Percentiles rank a stretch among this genome's conserved stretches.
These are phyloP conservation scores for Strix aluco DNA, from an alignment of 2,113 vertebrate genomes.

Conservation along the genomic window DNA sequence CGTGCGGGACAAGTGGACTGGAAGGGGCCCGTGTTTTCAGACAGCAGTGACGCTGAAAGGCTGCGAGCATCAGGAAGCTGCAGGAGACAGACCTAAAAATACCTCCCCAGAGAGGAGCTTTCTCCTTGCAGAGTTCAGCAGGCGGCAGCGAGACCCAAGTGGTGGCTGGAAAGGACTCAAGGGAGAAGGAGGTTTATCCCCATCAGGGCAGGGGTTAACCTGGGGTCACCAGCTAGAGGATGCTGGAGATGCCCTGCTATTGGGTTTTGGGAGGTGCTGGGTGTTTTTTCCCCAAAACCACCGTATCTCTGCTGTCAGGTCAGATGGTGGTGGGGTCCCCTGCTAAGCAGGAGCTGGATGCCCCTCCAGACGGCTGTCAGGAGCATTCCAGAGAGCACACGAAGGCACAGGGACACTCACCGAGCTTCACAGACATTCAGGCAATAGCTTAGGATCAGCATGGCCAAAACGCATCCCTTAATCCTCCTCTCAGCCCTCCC, in stretches of 20 bases:
- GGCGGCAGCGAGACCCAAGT: fast-evolving
- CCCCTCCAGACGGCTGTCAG: fast-evolving
- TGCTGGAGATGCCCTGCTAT: neutral
- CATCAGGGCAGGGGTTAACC: neutral
- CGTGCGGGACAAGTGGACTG: fast-evolving
- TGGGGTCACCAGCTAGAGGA: neutral
- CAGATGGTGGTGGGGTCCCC: neutral
- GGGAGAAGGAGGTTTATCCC: neutral
- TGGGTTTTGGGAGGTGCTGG: neutral
- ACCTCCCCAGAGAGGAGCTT: neutral
- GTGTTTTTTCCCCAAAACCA: fast-evolving
- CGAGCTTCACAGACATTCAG: neutral
- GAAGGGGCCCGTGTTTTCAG: neutral
- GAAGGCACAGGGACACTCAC: neutral
- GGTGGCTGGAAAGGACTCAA: neutral
- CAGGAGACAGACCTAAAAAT: neutral
- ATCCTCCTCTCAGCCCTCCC: neutral
- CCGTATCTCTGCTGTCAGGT: neutral
- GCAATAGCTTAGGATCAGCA: neutral
- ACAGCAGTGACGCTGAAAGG: neutral
- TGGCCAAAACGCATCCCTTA: neutral
- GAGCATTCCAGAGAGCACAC: fast-evolving
- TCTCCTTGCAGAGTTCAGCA: neutral
- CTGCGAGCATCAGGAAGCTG: neutral
- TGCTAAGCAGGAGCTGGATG: neutral